A percentile compares a stretch with the other conserved stretches of the same genome.
Conservation (phyloP, 1,140 invertebrate genomes). For the Sycobia sp. region DNA sequence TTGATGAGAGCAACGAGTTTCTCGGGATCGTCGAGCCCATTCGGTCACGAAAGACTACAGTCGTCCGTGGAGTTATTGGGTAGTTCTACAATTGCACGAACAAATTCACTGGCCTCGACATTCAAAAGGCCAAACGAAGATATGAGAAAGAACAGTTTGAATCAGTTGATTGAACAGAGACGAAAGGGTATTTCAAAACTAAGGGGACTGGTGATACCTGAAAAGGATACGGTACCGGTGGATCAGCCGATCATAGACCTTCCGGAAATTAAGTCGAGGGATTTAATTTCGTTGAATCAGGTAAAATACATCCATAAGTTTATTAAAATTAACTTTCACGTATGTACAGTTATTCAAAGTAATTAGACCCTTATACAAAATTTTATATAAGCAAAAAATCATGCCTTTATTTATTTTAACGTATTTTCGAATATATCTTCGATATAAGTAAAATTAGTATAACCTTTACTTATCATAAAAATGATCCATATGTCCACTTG, state of each 20-base stretch:
- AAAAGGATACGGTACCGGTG: conserved; percentile 67
- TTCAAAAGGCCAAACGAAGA: conserved; percentile 51
- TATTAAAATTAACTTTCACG: no score
- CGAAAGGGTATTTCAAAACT: conserved; percentile 81
- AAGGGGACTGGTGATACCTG: conserved; percentile 83
- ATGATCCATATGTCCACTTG: no score
- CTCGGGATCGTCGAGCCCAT: conserved; percentile 44
- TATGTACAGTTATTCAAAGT: conserved; percentile 3
- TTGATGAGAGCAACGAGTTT: conserved; percentile 64
- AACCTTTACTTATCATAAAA: no score
- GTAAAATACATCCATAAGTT: conserved; percentile 40
- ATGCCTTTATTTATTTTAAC: no score
- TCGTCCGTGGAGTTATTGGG: conserved; percentile 22
- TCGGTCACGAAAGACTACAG: conserved; percentile 15
- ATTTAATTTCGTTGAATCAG: conserved; percentile 55
- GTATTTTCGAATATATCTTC: no score
- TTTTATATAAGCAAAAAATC: no score
- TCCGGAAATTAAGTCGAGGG: conserved; percentile 80
- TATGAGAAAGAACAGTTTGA: conserved; percentile 61
- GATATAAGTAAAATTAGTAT: no score
- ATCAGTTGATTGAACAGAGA: conserved; percentile 77
- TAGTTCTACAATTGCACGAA: conserved; percentile 47
- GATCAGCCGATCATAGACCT: conserved; percentile 68
- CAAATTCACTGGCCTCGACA: conserved; percentile 57
- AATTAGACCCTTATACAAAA: no score